These are phyloP conservation scores for Thalassaphorura encarpata DNA, from an alignment of 1,140 invertebrate genomes.

Conservation along the genomic window DNA sequence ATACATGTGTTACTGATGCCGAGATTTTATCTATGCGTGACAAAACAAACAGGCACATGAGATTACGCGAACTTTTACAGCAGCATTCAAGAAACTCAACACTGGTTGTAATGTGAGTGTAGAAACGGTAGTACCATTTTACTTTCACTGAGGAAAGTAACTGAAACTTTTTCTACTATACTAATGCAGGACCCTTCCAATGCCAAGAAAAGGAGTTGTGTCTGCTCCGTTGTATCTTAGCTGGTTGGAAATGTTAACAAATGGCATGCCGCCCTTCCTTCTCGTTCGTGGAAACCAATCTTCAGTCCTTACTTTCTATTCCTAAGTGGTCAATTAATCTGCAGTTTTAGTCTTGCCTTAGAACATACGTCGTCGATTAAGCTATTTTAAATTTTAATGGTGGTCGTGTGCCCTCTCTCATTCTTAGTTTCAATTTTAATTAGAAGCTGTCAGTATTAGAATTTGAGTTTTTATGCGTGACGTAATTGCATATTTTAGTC, in stretches of 20 bases:
- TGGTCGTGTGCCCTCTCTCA: no score
- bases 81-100: conserved; percentile 45
- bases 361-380: no score
- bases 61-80: conserved; percentile 43
- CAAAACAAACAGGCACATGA: conserved; percentile 48
- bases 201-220: conserved; percentile 70
- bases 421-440: no score
- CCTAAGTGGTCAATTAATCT: conserved; percentile 47
- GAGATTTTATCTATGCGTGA: conserved; percentile 45
- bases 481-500: no score
- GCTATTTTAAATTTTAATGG: no score
- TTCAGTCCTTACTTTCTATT: conserved; percentile 90
- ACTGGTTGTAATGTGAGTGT: conserved; percentile 50
- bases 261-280: conserved; percentile 78
- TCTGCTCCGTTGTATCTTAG: conserved; percentile 88
- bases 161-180: not conserved
- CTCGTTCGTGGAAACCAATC: conserved; percentile 89
- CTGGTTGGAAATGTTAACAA: conserved; percentile 83
- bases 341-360: no score
- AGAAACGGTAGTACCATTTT: not conserved
- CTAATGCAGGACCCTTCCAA: conserved; percentile 57
- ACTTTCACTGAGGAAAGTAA: not conserved
- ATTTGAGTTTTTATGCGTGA: no score
- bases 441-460: no score
- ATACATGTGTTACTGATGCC: conserved; percentile 39